A percentile compares a stretch with the other conserved stretches of the same genome.
Conservation (phyloP, 2,113 vertebrate species). For the Dicerorhinus sumatrensis region DNA sequence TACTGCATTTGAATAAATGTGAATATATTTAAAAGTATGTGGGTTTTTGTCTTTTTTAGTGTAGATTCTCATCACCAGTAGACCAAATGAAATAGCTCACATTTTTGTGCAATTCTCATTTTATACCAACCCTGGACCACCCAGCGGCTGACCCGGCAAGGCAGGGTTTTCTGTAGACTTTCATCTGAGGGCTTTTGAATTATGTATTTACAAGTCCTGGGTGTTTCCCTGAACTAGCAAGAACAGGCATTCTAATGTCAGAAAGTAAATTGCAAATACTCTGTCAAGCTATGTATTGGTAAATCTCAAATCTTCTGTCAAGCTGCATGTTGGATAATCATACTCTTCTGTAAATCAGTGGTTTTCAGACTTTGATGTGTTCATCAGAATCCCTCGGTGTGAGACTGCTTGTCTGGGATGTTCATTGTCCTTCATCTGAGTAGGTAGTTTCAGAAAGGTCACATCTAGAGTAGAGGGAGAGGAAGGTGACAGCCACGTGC, state of each 20-base stretch:
- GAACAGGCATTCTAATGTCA: background rate
- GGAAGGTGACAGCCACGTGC: background rate
- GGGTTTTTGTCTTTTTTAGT: background rate
- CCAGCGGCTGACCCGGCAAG: background rate
- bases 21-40: conserved; percentile 17
- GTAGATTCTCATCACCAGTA: conserved; percentile 1
- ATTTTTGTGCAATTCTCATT: background rate
- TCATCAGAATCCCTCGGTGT: background rate
- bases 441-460: background rate
- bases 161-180: background rate
- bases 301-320: background rate
- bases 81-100: background rate
- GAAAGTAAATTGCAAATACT: conserved; percentile 12
- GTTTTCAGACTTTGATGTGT: background rate
- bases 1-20: background rate
- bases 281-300: background rate
- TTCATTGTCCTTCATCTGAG: background rate
- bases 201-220: background rate
- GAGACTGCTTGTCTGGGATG: background rate
- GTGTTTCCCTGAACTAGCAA: background rate
- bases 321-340: background rate
- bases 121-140: background rate
- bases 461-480: background rate
- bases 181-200: background rate
- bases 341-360: background rate